Evolutionary conservation across 2,888 invertebrate species (phyloP).

Genomic region (Euproctis similis): DNA sequence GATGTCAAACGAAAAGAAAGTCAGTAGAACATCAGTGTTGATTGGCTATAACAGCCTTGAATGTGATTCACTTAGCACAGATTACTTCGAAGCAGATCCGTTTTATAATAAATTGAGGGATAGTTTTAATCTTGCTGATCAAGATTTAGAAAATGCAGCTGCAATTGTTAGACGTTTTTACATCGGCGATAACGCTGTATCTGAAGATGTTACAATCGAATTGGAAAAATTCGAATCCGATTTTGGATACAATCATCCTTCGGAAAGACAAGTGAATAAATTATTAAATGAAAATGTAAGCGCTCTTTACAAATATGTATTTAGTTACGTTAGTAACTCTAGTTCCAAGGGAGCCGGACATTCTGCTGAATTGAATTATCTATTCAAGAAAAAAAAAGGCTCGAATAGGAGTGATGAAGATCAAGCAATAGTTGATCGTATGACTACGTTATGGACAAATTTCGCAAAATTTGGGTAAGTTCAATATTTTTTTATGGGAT

Average conservation of each 20-base stretch:
- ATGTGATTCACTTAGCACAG: conserved; percentile 23
- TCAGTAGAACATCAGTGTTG: conserved; percentile 48
- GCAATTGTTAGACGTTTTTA: conserved; percentile 49
- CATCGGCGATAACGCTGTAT: conserved; percentile 50
- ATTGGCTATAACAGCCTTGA: conserved; percentile 57
- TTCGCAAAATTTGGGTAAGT: conserved; percentile 63
- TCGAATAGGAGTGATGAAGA: conserved; percentile 32
- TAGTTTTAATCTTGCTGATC: conserved; percentile 46
- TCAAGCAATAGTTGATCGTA: conserved; percentile 39
- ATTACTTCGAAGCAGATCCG: conserved; percentile 46
- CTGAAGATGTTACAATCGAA: conserved; percentile 30
- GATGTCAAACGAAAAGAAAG: conserved; percentile 46
- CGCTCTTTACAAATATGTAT: conserved; percentile 53
- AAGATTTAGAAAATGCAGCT: conserved; percentile 33
- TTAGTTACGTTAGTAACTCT: conserved; percentile 43
- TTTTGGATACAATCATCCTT: conserved; percentile 50
- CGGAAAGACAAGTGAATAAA: conserved; percentile 43
- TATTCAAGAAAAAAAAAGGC: conserved; percentile 34
- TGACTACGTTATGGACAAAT: conserved; percentile 55
- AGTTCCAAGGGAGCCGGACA: conserved; percentile 37
- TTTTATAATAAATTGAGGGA: conserved; percentile 45
- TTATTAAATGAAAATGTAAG: conserved; percentile 46
- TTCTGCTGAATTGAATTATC: conserved; percentile 46
- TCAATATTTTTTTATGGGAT: no score
- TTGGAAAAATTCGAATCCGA: conserved; percentile 54